A percentile compares a stretch with the other conserved stretches of the same genome.
phyloP scores from a whole-genome alignment of 2,113 vertebrate species.

The Hemicordylus capensis region DNA sequence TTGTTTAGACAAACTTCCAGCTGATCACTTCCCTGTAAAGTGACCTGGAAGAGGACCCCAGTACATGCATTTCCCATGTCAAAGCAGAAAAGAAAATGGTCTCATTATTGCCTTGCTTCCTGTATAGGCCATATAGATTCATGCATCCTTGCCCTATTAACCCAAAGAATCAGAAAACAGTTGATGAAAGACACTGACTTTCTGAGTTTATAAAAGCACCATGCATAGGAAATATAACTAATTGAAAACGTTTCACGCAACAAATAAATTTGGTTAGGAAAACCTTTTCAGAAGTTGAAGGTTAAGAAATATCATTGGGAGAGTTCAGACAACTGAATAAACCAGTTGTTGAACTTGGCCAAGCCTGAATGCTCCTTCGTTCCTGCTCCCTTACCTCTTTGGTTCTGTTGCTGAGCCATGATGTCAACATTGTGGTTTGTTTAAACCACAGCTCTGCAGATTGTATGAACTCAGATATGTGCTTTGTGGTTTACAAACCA shows the following conservation, averaged over 20 bases:
- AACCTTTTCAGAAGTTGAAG: neutral
- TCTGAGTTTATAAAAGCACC: neutral
- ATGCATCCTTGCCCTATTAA: neutral
- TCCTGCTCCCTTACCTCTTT: too few relatives aligned
- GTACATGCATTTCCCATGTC: neutral
- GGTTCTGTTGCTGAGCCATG: too few relatives aligned
- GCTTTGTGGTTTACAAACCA: too few relatives aligned
- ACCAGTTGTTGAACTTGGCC: too few relatives aligned
- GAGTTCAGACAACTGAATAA: too few relatives aligned
- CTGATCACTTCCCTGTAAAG: too few relatives aligned
- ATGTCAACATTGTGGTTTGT: too few relatives aligned
- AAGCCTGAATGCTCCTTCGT: too few relatives aligned
- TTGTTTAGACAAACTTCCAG: too few relatives aligned
- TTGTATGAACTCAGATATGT: too few relatives aligned
- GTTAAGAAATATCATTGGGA: neutral
- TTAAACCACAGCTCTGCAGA: too few relatives aligned
- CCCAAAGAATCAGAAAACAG: neutral
- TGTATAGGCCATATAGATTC: neutral
- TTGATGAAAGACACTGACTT: neutral
- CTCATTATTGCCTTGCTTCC: neutral
- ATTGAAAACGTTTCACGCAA: neutral
- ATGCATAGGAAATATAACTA: conserved; percentile 12
- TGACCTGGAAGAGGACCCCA: too few relatives aligned
- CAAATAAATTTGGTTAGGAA: neutral
- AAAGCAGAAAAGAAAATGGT: neutral